phyloP scores from a whole-genome alignment of 2,113 vertebrate species.

The Onychostruthus taczanowskii region DNA sequence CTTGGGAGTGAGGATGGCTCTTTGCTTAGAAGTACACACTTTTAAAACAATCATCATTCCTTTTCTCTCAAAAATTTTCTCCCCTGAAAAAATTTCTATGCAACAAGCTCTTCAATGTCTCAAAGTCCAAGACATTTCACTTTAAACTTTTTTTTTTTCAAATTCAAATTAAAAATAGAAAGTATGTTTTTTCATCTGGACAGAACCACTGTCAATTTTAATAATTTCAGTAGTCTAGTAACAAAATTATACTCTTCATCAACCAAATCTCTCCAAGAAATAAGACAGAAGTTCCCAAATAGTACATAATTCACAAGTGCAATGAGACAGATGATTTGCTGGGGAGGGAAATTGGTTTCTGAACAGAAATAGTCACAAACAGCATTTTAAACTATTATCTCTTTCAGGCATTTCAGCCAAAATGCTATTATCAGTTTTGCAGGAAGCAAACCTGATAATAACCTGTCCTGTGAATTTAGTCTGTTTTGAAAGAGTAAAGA shows the following conservation, averaged over 20 bases:
- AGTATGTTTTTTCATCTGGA: neutral
- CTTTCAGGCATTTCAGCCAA: neutral
- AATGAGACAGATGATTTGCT: neutral
- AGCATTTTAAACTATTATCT: neutral
- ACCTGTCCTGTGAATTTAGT: neutral
- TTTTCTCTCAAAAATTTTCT: neutral
- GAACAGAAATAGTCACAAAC: neutral
- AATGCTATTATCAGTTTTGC: neutral
- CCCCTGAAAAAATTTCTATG: neutral
- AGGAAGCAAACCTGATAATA: neutral
- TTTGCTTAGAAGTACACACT: neutral
- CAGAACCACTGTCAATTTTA: neutral
- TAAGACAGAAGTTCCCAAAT: neutral
- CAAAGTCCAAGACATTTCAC: neutral
- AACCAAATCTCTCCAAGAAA: neutral
- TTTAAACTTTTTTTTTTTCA: neutral
- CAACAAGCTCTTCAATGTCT: neutral
- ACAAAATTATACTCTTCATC: neutral
- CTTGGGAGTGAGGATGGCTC: rapidly evolving
- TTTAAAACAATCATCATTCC: neutral
- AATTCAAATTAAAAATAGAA: neutral
- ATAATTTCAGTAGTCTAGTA: neutral
- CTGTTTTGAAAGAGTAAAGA: neutral
- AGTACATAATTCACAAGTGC: neutral
- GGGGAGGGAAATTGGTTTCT: neutral